A percentile compares a stretch with the other conserved stretches of the same genome.
Evolutionary conservation across 2,113 vertebrate genomes (phyloP).

Genomic region (Pelodiscus sinensis): DNA sequence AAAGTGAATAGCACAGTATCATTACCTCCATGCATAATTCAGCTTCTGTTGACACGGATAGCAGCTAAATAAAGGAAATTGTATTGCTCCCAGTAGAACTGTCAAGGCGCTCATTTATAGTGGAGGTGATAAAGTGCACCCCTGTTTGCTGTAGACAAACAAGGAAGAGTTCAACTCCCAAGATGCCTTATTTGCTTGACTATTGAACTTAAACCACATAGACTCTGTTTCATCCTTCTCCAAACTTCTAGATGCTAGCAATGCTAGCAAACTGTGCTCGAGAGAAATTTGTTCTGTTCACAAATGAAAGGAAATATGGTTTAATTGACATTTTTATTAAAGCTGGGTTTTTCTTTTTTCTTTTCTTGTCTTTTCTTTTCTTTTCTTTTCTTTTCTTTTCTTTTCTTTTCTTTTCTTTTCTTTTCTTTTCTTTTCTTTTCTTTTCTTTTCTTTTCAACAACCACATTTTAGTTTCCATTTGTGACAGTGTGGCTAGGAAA

Average conservation of each 20-base stretch:
- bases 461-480: neutral
- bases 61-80: conserved; percentile 38
- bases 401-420: neutral
- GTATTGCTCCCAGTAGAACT: conserved; percentile 32
- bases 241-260: neutral
- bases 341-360: neutral
- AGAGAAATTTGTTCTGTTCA: neutral
- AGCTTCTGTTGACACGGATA: conserved; percentile 38
- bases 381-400: neutral
- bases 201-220: neutral
- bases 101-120: neutral
- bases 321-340: neutral
- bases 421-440: too few species aligned
- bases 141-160: conserved; percentile 24
- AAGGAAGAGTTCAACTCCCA: neutral
- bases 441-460: neutral
- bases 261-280: neutral
- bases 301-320: neutral
- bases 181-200: neutral
- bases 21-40: conserved; percentile 53
- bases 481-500: neutral
- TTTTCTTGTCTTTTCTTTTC: too few species aligned
- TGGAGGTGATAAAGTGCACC: neutral
- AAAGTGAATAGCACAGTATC: conserved; percentile 50
- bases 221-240: neutral